Base-by-base conservation (phyloP, 2,888 invertebrate species). In the Branchellion lobata region DNA sequence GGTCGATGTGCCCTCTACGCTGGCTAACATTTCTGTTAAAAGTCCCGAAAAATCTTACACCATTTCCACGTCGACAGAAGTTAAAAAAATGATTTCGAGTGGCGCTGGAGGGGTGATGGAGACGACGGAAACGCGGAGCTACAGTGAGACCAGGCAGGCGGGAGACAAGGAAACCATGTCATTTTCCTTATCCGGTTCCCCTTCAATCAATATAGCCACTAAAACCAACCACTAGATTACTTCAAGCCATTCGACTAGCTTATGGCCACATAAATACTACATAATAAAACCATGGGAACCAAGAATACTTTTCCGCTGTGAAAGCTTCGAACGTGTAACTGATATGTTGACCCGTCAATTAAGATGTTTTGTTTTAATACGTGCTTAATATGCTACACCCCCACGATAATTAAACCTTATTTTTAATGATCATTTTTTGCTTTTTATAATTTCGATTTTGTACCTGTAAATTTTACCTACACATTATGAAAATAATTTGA, bases 321-420 rank as follows among this genome's bases (percentile, higher is more conserved):
- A 57, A 57, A 57, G 61, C 61, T 57, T 57, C 61, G 61, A 57
- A 24, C 61, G 21, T 57, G 61, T 57, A 57, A 57, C 5, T 5
- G 24, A 18, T 57, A 14, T n/a, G n/a, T 57, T 57, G 40, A 14
- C 5, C 5, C 14, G 14, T 57, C n/a, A 57, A 14, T 57, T 57
- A 14, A 24, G 21, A 57, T 14, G 3, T 57, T 24, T 24, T n/a
- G n/a, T 18, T 57, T 57, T 8, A 24, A 8, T 57, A 24, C 61
- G n/a, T n/a, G 61, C 61, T 57, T 57, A 57, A 57, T 57, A 57
- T n/a, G 21, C n/a, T n/a, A n/a, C n/a, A n/a, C n/a, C n/a, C n/a
- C n/a, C n/a, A n/a, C n/a, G n/a, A n/a, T n/a, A n/a, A n/a, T n/a
- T n/a, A n/a, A n/a, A n/a, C n/a, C n/a, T n/a, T n/a, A n/a, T n/a